Conservation (phyloP, 2,113 vertebrate genomes). For the Oreochromis spilurus region DNA sequence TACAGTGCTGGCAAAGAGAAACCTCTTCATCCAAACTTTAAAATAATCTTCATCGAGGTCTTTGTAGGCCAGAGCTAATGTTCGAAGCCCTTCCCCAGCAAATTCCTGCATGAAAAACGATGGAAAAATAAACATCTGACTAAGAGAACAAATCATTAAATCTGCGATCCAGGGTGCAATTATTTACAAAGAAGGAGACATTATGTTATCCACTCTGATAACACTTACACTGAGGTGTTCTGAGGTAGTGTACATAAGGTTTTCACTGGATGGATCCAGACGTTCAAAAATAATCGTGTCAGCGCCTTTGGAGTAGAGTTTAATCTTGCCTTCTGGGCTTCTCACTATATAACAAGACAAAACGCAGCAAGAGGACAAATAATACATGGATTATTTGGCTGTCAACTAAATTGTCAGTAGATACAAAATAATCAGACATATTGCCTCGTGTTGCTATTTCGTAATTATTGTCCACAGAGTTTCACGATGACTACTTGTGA, state of each 20-base stretch:
- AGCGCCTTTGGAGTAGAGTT: constrained; percentile 87
- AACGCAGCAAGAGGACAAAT: neutral
- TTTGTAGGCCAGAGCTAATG: constrained; percentile 57
- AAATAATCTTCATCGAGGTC: constrained; percentile 44
- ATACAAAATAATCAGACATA: neutral
- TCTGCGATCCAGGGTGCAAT: neutral
- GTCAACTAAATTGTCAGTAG: neutral
- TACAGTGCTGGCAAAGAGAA: constrained; percentile 22
- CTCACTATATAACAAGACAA: constrained; percentile 70
- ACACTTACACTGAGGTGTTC: constrained; percentile 85
- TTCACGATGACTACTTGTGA: neutral
- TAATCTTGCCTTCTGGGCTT: constrained; percentile 80
- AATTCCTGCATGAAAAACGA: constrained; percentile 22
- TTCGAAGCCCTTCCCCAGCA: constrained; percentile 58
- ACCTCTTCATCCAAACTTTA: constrained; percentile 43
- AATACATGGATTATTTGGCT: neutral
- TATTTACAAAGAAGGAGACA: neutral
- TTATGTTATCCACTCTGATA: neutral
- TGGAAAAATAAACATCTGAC: neutral
- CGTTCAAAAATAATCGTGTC: constrained; percentile 87
- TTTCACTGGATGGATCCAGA: constrained; percentile 71
- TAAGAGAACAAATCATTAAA: neutral
- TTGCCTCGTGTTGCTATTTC: neutral
- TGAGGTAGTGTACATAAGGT: constrained; percentile 76
- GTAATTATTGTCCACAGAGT: neutral